Conservation (phyloP, 2,797 vertebrate genomes). For the Dromococcyx pavoninus region DNA sequence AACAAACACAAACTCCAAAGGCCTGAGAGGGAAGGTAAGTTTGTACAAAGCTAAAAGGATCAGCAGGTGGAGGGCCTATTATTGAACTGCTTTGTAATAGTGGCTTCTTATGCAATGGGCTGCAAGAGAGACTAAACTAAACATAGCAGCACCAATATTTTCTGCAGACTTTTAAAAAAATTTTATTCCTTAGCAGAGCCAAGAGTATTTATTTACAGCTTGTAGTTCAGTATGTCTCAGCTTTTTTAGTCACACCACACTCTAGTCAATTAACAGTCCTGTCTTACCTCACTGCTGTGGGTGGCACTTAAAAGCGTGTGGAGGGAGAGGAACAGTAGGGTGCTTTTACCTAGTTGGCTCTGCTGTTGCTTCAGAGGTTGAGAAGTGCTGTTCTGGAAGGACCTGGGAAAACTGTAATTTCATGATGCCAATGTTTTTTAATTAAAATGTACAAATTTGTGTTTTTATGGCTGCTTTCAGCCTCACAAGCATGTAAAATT, state of each 20-base stretch:
- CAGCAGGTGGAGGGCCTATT: neutral
- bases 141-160: neutral
- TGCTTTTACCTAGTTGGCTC: neutral
- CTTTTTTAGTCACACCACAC: neutral
- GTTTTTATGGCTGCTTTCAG: neutral
- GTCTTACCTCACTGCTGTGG: neutral
- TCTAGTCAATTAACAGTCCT: neutral
- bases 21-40: neutral
- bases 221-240: neutral
- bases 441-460: neutral
- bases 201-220: neutral
- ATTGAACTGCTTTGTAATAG: neutral
- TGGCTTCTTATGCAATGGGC: neutral
- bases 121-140: neutral
- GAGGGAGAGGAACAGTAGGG: neutral
- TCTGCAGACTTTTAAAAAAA: neutral
- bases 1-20: neutral
- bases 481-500: neutral
- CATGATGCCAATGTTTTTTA: neutral
- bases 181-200: neutral
- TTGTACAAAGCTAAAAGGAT: neutral
- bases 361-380: neutral
- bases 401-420: neutral
- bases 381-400: neutral
- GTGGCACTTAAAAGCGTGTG: neutral